phyloP scores from a whole-genome alignment of 2,113 vertebrate species.

The Spea multiplicata region DNA sequence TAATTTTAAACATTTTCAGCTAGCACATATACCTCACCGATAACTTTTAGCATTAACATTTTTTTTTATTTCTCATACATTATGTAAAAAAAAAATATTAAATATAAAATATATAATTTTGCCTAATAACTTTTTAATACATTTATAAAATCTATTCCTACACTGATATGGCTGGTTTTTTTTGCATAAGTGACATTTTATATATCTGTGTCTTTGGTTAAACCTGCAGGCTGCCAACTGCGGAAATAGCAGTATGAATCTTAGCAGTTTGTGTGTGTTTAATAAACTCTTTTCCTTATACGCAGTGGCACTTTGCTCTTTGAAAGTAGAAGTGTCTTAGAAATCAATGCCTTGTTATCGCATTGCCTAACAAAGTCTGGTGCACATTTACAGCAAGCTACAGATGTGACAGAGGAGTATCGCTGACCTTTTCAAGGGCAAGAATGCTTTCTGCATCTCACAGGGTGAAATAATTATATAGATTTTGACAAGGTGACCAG shows the following conservation, averaged over 20 bases:
- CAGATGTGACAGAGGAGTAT: constrained; percentile 37
- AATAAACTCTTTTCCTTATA: constrained; percentile 20
- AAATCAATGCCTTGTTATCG: constrained; percentile 37
- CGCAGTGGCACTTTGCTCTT: constrained; percentile 25
- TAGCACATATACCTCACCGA: too few species aligned
- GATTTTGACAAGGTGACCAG: constrained; percentile 45
- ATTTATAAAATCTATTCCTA: too few species aligned
- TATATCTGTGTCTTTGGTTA: too few species aligned
- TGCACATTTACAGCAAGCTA: constrained; percentile 28
- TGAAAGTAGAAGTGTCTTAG: constrained; percentile 28
- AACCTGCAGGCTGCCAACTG: neutral
- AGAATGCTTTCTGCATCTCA: constrained; percentile 27
- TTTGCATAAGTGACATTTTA: too few species aligned
- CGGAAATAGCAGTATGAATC: neutral
- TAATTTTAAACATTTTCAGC: too few species aligned
- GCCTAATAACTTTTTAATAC: too few species aligned
- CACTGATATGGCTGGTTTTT: too few species aligned
- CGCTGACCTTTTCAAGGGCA: constrained; percentile 42
- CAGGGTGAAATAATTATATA: constrained; percentile 40
- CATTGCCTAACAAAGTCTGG: constrained; percentile 9
- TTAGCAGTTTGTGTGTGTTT: neutral
- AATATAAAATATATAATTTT: too few species aligned
- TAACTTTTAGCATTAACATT: too few species aligned
- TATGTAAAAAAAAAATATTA: too few species aligned
- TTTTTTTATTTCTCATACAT: too few species aligned